phyloP scores from a whole-genome alignment of 2,888 invertebrate genomes.

The Aspidapion aeneum region DNA sequence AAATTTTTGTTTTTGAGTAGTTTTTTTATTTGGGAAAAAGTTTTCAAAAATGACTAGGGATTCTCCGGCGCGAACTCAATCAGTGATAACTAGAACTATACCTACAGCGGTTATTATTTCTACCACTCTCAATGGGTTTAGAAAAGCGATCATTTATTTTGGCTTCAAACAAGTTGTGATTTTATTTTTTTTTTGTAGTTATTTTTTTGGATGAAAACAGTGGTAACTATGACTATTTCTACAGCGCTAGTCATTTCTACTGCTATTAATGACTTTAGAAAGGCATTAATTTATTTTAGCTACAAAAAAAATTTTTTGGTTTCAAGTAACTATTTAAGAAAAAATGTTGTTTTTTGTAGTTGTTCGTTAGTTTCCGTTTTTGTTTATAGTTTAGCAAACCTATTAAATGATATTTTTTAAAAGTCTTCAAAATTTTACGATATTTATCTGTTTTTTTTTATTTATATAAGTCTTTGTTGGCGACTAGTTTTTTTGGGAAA shows the following conservation, averaged over 20 bases:
- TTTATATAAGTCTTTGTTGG: too few relatives aligned
- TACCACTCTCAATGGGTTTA: constrained; percentile 50
- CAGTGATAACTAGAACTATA: constrained; percentile 39
- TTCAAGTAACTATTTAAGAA: too few relatives aligned
- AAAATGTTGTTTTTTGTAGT: too few relatives aligned
- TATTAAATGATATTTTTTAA: too few relatives aligned
- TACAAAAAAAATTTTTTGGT: constrained; percentile 49
- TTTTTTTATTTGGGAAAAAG: neutral
- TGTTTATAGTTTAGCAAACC: too few relatives aligned
- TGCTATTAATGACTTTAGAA: constrained; percentile 50
- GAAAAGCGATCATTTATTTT: constrained; percentile 50
- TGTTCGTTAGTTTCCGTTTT: too few relatives aligned
- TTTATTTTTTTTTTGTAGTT: neutral
- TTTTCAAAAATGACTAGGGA: constrained; percentile 27
- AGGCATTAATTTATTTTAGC: constrained; percentile 50
- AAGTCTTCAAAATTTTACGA: neutral
- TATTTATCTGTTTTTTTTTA: neutral
- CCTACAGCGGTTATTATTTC: constrained; percentile 51
- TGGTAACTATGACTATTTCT: constrained; percentile 43
- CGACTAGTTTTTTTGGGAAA: too few relatives aligned
- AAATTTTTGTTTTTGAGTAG: neutral
- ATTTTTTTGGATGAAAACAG: constrained; percentile 38
- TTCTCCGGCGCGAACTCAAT: constrained; percentile 40
- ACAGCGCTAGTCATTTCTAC: constrained; percentile 50
- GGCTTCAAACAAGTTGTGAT: constrained; percentile 49